Percentiles rank a stretch among this genome's conserved stretches.
phyloP scores from a whole-genome alignment of 2,113 vertebrate genomes.

The Choloepus hoffmanni region DNA sequence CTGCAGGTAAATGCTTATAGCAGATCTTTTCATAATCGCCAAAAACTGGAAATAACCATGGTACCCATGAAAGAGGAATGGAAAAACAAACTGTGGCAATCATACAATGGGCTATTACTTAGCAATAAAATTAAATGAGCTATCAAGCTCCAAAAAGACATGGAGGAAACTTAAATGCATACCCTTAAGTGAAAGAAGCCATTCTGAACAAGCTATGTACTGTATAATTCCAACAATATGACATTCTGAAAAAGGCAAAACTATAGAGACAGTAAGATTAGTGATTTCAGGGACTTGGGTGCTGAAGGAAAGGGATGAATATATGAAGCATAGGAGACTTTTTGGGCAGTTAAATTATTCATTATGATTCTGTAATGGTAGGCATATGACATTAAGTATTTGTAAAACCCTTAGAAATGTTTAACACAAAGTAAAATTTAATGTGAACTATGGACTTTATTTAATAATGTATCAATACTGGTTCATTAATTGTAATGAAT shows the following conservation, averaged over 20 bases:
- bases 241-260: neutral
- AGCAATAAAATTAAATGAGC: neutral
- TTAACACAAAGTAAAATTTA: neutral
- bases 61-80: neutral
- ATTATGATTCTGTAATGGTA: neutral
- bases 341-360: neutral
- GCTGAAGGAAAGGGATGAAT: neutral
- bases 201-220: neutral
- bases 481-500: neutral
- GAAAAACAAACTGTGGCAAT: neutral
- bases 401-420: neutral
- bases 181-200: neutral
- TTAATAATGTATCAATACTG: neutral
- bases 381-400: neutral
- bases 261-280: neutral
- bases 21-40: neutral
- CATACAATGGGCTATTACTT: neutral
- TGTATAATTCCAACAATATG: neutral
- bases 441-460: neutral
- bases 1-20: neutral
- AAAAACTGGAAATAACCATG: neutral
- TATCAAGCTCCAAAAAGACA: neutral
- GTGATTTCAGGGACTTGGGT: fast-evolving
- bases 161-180: neutral
- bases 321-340: neutral